Conservation (phyloP, 1,140 invertebrate species). For the Mamestra configurata region DNA sequence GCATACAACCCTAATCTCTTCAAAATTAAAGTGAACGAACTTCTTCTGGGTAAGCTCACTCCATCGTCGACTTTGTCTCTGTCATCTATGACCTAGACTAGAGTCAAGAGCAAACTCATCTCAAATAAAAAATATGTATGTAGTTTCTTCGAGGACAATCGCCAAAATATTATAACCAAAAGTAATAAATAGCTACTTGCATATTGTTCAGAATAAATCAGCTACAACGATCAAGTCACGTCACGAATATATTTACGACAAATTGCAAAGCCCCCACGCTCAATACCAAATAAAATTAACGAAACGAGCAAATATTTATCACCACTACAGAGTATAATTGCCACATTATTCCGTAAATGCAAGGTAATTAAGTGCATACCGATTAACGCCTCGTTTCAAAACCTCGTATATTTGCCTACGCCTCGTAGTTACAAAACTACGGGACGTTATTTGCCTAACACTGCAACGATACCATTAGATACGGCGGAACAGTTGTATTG, state of each 20-base stretch:
- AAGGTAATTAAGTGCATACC: slow-evolving; percentile 21
- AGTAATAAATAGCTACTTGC: too few relatives aligned
- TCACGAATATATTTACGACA: slow-evolving; percentile 2
- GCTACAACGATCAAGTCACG: background rate
- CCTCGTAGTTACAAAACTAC: background rate
- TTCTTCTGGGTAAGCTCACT: too few relatives aligned
- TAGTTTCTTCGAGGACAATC: too few relatives aligned
- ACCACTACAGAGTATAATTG: slow-evolving; percentile 10
- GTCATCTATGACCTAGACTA: too few relatives aligned
- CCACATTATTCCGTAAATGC: slow-evolving; percentile 26
- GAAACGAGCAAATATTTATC: slow-evolving; percentile 25
- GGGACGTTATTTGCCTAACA: background rate
- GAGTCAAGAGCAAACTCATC: too few relatives aligned
- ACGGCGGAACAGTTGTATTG: slow-evolving; percentile 5
- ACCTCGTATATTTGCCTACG: background rate
- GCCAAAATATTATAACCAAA: too few relatives aligned
- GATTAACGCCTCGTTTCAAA: slow-evolving; percentile 23
- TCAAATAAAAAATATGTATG: too few relatives aligned
- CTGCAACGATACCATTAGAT: slow-evolving; percentile 2
- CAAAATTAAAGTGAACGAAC: too few relatives aligned
- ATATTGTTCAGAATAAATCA: background rate
- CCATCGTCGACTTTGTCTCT: too few relatives aligned
- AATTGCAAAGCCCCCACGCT: background rate
- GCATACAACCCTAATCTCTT: too few relatives aligned
- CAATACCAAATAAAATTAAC: slow-evolving; percentile 8